These are phyloP conservation scores for Rhynchomys soricoides DNA, from an alignment of 2,113 vertebrate genomes.

Conservation along the genomic window DNA sequence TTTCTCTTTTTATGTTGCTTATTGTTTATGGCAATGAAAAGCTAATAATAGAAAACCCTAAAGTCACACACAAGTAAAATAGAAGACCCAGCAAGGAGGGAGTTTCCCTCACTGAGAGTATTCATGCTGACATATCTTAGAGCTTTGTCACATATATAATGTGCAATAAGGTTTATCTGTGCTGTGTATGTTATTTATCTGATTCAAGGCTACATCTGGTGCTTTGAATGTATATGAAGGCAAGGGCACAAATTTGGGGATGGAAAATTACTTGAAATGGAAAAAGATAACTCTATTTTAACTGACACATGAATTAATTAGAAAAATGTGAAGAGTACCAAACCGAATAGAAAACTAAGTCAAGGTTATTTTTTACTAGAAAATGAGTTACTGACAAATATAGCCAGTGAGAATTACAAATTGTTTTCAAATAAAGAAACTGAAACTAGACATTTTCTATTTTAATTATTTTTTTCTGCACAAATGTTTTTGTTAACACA, in stretches of 20 bases:
- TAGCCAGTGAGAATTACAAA: conserved; percentile 41
- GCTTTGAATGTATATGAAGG: background rate
- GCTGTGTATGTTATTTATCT: background rate
- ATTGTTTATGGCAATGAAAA: background rate
- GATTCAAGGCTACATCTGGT: conserved; percentile 48
- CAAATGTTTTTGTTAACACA: conserved; percentile 67
- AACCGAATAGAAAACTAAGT: conserved; percentile 50
- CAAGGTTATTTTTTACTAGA: conserved; percentile 48
- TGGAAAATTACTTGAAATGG: background rate
- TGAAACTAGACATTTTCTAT: conserved; percentile 51
- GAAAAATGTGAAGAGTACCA: conserved; percentile 38
- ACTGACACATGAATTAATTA: conserved; percentile 24
- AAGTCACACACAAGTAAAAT: conserved; percentile 14
- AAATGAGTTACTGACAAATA: conserved; percentile 64
- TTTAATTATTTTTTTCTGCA: conserved; percentile 72
- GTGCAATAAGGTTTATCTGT: background rate
- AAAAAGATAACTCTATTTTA: conserved; percentile 48
- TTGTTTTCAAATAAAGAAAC: conserved; percentile 62
- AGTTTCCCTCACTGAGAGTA: background rate
- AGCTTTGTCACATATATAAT: background rate
- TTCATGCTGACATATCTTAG: background rate
- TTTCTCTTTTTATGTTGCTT: background rate
- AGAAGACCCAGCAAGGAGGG: background rate
- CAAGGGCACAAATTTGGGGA: background rate
- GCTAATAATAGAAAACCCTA: background rate